Evolutionary conservation across 1,140 invertebrate genomes (phyloP), one percentile per base, ranked within the genome.

Genomic region (Mactra quadrangularis): DNA sequence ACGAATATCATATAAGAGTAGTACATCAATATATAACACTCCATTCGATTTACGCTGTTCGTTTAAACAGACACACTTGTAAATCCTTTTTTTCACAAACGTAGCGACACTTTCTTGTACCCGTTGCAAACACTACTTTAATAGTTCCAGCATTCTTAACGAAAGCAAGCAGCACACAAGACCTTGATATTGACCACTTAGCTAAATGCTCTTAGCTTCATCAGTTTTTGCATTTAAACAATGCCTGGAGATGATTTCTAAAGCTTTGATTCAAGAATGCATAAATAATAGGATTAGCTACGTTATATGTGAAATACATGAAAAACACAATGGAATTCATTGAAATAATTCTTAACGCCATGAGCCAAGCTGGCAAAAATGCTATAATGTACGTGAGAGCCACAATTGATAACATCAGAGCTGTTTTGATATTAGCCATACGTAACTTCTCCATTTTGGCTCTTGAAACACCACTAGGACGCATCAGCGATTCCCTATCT

Each of bases 241-340:
- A 82, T 38, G 89, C 76, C 71, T 87, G 86, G 35, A 93, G 82
- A 60, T 93, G 89, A 35, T 88, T 86, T 59, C 90, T 87, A 66
- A 93, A 93, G 55, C 89, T 91, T 59, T 89, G 88, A 85, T 93
- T 93, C 86, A 92, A 87, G 60, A 93, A 92, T 60, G 90, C 91
- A 78, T 92, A 93, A 41, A 93, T 92, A 33, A 93, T 82, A 1
- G 92, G 92, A 86, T 92, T 93, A 29, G 87, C 91, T 17, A 92
- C 90, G 82, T 93, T 92, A 85, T 93, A 92, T 50, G 88, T 86
- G 68, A 92, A 93, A 76, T 92, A 92, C 86, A 91, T 87, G 60
- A 91, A 91, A 74, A 91, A 91, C 7, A 92, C 87, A 11, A 92
- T 85, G 13, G 88, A 57, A 62, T 89, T 88, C 85, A 90, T 88